Conservation (phyloP, 2,888 invertebrate species). For the Endomychus coccineus region DNA sequence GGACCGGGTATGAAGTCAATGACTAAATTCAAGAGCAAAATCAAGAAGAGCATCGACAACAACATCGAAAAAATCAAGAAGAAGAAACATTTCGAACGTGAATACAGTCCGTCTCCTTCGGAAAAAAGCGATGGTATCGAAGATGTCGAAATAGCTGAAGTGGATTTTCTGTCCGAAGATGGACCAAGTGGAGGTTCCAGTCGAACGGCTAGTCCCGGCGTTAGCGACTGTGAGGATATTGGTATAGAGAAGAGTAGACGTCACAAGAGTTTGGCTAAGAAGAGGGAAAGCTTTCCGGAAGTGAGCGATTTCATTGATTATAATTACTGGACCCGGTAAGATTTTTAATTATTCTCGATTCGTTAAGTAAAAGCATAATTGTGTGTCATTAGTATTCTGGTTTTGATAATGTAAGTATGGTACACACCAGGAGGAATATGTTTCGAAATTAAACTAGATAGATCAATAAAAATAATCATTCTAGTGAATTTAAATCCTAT, state of each 20-base stretch:
- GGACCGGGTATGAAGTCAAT: slow-evolving; percentile 76
- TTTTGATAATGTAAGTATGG: too few relatives aligned
- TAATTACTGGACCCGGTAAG: slow-evolving; percentile 61
- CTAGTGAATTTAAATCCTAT: too few relatives aligned
- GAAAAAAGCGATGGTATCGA: slow-evolving; percentile 36
- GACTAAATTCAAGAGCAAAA: slow-evolving; percentile 62
- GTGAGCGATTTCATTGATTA: slow-evolving; percentile 56
- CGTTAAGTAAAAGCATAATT: too few relatives aligned
- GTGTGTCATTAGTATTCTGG: too few relatives aligned
- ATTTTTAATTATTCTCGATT: slow-evolving; percentile 14
- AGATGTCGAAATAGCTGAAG: slow-evolving; percentile 37
- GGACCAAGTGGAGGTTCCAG: slow-evolving; percentile 42
- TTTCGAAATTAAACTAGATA: too few relatives aligned
- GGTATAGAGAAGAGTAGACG: slow-evolving; percentile 32
- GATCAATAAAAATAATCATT: too few relatives aligned
- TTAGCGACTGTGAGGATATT: slow-evolving; percentile 44
- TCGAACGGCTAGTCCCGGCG: slow-evolving; percentile 47
- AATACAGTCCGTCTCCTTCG: slow-evolving; percentile 43
- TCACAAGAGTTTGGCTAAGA: slow-evolving; percentile 36
- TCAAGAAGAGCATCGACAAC: slow-evolving; percentile 45
- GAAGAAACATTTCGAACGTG: slow-evolving; percentile 38
- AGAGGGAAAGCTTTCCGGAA: slow-evolving; percentile 36
- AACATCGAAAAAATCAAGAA: slow-evolving; percentile 43
- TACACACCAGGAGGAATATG: too few relatives aligned
- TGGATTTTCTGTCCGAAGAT: slow-evolving; percentile 43